These are phyloP conservation scores for Trachelus stipa DNA, from an alignment of 2,888 invertebrate genomes.

Conservation along the genomic window DNA sequence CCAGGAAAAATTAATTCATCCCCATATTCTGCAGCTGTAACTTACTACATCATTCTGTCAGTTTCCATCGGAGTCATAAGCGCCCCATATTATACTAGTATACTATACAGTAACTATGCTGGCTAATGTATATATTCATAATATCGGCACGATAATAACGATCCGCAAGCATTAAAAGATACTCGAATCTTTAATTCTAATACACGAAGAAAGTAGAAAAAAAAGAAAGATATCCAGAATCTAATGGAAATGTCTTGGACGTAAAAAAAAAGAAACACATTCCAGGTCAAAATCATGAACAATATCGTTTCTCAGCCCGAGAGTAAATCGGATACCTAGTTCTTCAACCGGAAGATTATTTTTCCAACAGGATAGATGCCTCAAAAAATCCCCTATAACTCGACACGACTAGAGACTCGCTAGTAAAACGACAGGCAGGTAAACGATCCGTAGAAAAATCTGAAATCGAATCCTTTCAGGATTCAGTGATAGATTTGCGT, in stretches of 20 bases:
- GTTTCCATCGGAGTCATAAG: not conserved
- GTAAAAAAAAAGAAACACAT: not conserved
- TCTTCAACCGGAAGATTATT: not conserved
- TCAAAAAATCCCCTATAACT: not conserved
- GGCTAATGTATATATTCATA: not conserved
- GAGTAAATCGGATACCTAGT: not conserved
- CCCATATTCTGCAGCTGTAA: not conserved
- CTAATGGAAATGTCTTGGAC: not conserved
- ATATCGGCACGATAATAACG: not conserved
- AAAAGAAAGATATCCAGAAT: not conserved
- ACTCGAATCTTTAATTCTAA: not conserved
- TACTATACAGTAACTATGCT: not conserved
- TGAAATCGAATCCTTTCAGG: not conserved
- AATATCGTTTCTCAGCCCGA: not conserved
- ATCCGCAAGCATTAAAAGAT: not conserved
- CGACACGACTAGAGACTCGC: not conserved
- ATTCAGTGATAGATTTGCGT: not conserved
- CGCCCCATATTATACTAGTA: not conserved
- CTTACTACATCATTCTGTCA: not conserved
- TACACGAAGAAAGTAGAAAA: not conserved
- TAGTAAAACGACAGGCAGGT: not conserved
- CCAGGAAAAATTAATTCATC: not conserved
- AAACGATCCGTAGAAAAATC: not conserved
- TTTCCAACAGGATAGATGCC: not conserved
- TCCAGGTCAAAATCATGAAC: not conserved